phyloP scores from a whole-genome alignment of 1,140 invertebrate genomes.

The Myzus persicae region DNA sequence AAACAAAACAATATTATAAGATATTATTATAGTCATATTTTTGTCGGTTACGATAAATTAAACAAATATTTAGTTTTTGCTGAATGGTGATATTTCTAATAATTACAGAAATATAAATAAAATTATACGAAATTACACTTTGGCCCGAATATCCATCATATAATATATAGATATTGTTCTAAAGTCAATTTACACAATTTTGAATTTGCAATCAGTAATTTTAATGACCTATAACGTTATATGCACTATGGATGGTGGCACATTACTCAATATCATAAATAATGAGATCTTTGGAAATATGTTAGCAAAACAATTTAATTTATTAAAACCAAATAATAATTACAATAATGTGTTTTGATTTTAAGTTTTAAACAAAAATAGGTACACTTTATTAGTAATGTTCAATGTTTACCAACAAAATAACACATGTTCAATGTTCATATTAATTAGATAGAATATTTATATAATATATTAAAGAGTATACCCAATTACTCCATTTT shows the following conservation, averaged over 20 bases:
- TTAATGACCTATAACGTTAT: neutral
- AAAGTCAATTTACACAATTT: neutral
- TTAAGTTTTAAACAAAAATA: neutral
- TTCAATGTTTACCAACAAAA: neutral
- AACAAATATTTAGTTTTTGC: neutral
- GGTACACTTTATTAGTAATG: neutral
- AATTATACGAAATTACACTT: neutral
- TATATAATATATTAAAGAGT: too few relatives aligned
- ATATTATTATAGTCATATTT: neutral
- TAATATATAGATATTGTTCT: neutral
- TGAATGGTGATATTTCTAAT: neutral
- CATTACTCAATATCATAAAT: neutral
- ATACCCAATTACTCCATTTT: neutral
- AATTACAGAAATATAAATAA: neutral
- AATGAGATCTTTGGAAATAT: neutral
- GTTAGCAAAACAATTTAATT: neutral
- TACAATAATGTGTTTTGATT: neutral
- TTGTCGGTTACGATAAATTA: neutral
- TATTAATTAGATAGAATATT: too few relatives aligned
- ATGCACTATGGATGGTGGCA: neutral
- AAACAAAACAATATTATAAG: neutral
- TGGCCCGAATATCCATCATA: neutral
- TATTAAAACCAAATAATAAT: neutral
- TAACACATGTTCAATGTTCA: neutral
- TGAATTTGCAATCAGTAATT: neutral